Evolutionary conservation across 2,888 invertebrate genomes (phyloP).

Genomic region (Stomorhina lunata): DNA sequence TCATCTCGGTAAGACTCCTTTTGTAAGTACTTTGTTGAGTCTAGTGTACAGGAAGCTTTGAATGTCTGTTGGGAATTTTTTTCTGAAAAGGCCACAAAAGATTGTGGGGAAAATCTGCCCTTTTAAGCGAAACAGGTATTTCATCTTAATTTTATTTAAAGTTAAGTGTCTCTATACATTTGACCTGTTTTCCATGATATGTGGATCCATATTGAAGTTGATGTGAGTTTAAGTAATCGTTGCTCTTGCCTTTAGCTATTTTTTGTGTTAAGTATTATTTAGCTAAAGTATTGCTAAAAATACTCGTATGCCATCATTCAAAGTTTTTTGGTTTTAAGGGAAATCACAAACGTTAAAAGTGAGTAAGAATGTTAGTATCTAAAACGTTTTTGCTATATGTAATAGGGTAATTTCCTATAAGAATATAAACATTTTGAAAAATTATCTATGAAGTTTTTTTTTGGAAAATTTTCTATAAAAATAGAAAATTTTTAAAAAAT

Average conservation of each 20-base stretch:
- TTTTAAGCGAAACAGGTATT: background rate
- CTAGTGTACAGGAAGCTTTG: no score
- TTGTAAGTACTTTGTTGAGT: no score
- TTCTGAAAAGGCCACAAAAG: slow-evolving; percentile 16
- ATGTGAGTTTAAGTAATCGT: background rate
- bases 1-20: background rate
- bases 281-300: slow-evolving; percentile 40
- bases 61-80: slow-evolving; percentile 1
- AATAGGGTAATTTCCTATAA: no score
- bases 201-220: slow-evolving; percentile 4
- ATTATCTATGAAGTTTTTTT: no score
- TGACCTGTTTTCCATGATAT: background rate
- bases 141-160: slow-evolving; percentile 8
- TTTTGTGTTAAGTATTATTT: slow-evolving; percentile 33
- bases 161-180: background rate
- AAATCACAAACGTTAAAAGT: slow-evolving; percentile 23
- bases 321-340: slow-evolving; percentile 14
- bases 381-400: no score
- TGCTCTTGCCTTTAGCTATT: background rate
- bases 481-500: no score
- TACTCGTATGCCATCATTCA: slow-evolving; percentile 28
- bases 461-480: no score
- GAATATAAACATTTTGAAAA: no score
- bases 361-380: background rate
- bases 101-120: slow-evolving; percentile 24